Evolutionary conservation across 1,140 invertebrate genomes (phyloP), one percentile per base, ranked within the genome.

Genomic region (Mesaphorura yosii): DNA sequence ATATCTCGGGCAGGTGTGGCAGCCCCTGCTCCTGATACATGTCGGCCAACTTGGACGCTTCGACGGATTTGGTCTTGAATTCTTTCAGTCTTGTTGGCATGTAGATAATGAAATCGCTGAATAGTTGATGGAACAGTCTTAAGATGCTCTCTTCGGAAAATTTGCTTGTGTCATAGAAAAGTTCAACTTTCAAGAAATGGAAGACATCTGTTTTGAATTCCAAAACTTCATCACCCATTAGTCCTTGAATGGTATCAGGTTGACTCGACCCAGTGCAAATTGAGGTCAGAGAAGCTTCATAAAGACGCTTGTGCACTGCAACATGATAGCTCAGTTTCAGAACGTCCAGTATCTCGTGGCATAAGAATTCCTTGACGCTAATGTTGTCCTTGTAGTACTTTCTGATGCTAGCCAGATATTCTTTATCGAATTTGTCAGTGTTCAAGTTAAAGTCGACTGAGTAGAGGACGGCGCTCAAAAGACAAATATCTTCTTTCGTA

Each of bases 31-130:
- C 55, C 29, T 56, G 28, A 70, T 89, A 89, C 51, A 82, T 80
- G 55, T 85, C 76, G 38, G 85, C 79, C 19, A 88, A 83, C 55
- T 87, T 76, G 19, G 88, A 86, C 1, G 83, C 80, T 70, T 96
- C 91, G 68, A 95, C 90, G 0, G 88, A 89, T 59, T 84, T 76
- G 51, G 46, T 54, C 31, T 62, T 62, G 40, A 91, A 68, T 66
- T 88, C 86, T 67, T 86, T 86, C 0, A 85, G 79, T 72, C 94
- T 94, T 28, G 89, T 73, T 29, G 92, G 90, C 87, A 95, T 89
- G 29, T 86, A 74, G 42, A 88, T 79, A 48, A 96, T 90, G 60
- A 97, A 94, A 68, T 96, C 91, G 1, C 87, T 89, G 40, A 96
- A 76, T 1, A 96, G 67, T 12, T 77, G 76, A 67, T 97, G 92